Conservation (phyloP, 2,888 invertebrate species). For the Machimus rusticus region DNA sequence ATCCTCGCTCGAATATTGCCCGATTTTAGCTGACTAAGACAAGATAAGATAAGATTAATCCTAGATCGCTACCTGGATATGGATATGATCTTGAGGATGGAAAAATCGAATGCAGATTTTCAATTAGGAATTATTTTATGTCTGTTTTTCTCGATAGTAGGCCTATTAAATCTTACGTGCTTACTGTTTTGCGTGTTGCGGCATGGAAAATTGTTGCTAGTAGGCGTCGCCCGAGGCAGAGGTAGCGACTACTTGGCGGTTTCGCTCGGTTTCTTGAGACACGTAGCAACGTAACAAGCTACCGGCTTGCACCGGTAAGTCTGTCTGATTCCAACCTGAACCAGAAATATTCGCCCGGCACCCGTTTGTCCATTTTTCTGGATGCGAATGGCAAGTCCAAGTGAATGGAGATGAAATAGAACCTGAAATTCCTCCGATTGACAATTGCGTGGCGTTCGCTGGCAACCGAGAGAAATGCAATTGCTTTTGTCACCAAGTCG, state of each 20-base stretch:
- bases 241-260: not conserved
- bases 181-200: not conserved
- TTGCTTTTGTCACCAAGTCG: not conserved
- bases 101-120: not conserved
- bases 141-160: not conserved
- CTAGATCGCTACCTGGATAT: not conserved
- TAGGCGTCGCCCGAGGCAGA: not conserved
- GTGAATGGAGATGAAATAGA: not conserved
- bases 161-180: not conserved
- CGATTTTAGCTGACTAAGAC: too few species aligned
- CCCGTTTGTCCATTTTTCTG: slow-evolving; percentile 42
- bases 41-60: not conserved
- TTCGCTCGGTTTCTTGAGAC: not conserved
- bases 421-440: not conserved
- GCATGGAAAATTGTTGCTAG: not conserved
- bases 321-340: slow-evolving; percentile 55
- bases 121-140: not conserved
- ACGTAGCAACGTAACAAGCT: slow-evolving; percentile 44
- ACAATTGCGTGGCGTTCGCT: not conserved
- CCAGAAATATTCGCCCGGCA: slow-evolving; percentile 59
- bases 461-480: not conserved
- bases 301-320: slow-evolving; percentile 58
- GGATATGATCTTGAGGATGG: not conserved
- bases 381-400: slow-evolving; percentile 6
- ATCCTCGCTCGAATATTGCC: too few species aligned